Percentiles rank a stretch among this genome's conserved stretches.
These are phyloP conservation scores for Aulostomus chinensis DNA, from an alignment of 2,797 vertebrate species.

Conservation along the genomic window DNA sequence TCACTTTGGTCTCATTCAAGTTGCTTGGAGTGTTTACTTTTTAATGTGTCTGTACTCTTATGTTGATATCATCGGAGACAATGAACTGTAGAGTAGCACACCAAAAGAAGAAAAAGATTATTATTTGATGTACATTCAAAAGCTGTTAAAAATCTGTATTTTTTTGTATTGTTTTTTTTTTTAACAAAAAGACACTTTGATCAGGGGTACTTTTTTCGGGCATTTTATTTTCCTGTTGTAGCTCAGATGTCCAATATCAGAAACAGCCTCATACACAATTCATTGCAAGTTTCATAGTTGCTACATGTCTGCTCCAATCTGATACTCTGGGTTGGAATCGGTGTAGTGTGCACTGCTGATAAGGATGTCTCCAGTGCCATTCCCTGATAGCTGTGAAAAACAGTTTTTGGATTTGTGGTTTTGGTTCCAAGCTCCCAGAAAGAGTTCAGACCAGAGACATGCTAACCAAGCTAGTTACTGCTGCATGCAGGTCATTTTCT, in stretches of 20 bases:
- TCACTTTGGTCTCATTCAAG: conserved; percentile 58
- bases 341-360: conserved; percentile 59
- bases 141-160: too few relatives aligned
- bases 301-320: conserved; percentile 56
- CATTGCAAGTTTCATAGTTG: conserved; percentile 45
- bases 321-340: conserved; percentile 55
- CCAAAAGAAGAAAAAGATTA: too few relatives aligned
- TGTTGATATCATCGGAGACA: conserved; percentile 51
- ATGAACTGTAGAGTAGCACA: conserved; percentile 43
- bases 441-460: conserved; percentile 23
- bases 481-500: conserved; percentile 6
- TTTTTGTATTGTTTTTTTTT: too few relatives aligned
- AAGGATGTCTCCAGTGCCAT: conserved; percentile 56
- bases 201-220: conserved; percentile 30
- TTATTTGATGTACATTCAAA: too few relatives aligned
- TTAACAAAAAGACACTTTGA: conserved; percentile 42
- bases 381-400: conserved; percentile 49
- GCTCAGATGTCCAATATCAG: conserved; percentile 56
- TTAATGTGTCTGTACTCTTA: conserved; percentile 43
- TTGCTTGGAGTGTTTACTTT: conserved; percentile 62
- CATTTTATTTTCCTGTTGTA: conserved; percentile 29
- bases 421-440: conserved; percentile 21
- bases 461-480: conserved; percentile 1
- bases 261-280: conserved; percentile 43
- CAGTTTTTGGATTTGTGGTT: conserved; percentile 43